These are phyloP conservation scores for Orientallactaga sibirica DNA, from an alignment of 2,797 vertebrate species.

Conservation along the genomic window DNA sequence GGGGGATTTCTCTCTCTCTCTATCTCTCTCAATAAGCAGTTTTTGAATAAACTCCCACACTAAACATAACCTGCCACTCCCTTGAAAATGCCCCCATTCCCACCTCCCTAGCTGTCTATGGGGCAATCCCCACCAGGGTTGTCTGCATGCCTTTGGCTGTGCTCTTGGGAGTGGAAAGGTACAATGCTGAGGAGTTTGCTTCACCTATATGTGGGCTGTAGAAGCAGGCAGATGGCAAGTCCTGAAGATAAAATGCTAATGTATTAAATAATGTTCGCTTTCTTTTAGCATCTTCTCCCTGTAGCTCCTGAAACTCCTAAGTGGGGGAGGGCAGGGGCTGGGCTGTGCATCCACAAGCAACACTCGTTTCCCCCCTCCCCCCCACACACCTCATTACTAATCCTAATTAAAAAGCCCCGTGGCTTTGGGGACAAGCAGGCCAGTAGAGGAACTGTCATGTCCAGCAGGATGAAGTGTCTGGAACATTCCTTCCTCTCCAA, in stretches of 20 bases:
- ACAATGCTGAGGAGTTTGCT: background rate
- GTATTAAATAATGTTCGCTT: slow-evolving; percentile 15
- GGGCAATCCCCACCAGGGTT: background rate
- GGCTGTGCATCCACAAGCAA: background rate
- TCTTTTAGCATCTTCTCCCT: background rate
- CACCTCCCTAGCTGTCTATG: slow-evolving; percentile 34
- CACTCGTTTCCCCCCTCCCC: background rate
- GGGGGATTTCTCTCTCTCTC: no score
- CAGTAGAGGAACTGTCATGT: slow-evolving; percentile 53
- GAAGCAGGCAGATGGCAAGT: background rate
- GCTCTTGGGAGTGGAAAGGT: background rate
- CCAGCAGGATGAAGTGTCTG: background rate
- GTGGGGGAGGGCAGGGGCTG: background rate
- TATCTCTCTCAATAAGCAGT: slow-evolving; percentile 52
- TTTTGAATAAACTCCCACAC: slow-evolving; percentile 69
- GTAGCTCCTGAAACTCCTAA: background rate
- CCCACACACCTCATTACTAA: slow-evolving; percentile 66
- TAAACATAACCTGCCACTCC: slow-evolving; percentile 70
- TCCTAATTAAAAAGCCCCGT: slow-evolving; percentile 75
- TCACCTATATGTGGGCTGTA: background rate
- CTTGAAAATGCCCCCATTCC: background rate
- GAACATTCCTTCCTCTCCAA: background rate
- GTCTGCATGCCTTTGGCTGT: background rate
- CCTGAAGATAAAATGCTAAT: slow-evolving; percentile 14
- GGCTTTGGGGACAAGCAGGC: slow-evolving; percentile 65